A percentile compares a stretch with the other conserved stretches of the same genome.
Conservation (phyloP, 2,797 vertebrate genomes). For the Dallia pectoralis region DNA sequence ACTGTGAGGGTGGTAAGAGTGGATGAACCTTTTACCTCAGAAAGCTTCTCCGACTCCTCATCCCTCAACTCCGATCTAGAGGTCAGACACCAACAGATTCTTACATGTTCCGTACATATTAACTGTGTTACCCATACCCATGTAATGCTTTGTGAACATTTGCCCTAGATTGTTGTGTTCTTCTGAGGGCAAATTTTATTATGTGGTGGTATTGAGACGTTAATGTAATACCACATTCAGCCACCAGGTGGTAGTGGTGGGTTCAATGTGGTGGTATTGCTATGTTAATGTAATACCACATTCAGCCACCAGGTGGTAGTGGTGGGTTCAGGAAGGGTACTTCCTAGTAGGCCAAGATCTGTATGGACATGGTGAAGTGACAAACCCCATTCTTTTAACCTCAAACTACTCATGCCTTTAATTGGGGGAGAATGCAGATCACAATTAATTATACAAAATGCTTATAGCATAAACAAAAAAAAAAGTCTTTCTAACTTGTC, state of each 20-base stretch:
- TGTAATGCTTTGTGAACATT: not conserved
- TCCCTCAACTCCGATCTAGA: slow-evolving; percentile 79
- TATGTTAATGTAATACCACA: slow-evolving; percentile 18
- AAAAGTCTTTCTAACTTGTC: too few species aligned
- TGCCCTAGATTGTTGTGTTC: not conserved
- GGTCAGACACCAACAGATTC: slow-evolving; percentile 56
- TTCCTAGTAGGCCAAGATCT: not conserved
- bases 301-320: slow-evolving; percentile 55
- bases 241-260: slow-evolving; percentile 59
- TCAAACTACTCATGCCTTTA: too few species aligned
- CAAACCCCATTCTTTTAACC: too few species aligned
- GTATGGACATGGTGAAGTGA: too few species aligned
- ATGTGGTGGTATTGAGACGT: not conserved
- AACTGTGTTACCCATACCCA: not conserved
- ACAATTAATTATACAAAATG: too few species aligned
- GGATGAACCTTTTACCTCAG: slow-evolving; percentile 64
- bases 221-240: slow-evolving; percentile 18
- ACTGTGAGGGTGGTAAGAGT: slow-evolving; percentile 60
- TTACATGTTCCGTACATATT: not conserved
- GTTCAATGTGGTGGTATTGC: not conserved
- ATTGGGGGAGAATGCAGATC: too few species aligned
- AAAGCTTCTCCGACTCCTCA: slow-evolving; percentile 73
- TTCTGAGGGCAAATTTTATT: not conserved
- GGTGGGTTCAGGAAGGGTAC: slow-evolving; percentile 9
- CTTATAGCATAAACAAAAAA: too few species aligned